Evolutionary conservation across 2,888 invertebrate species (phyloP).

Genomic region (Caenorhabditis sp.): DNA sequence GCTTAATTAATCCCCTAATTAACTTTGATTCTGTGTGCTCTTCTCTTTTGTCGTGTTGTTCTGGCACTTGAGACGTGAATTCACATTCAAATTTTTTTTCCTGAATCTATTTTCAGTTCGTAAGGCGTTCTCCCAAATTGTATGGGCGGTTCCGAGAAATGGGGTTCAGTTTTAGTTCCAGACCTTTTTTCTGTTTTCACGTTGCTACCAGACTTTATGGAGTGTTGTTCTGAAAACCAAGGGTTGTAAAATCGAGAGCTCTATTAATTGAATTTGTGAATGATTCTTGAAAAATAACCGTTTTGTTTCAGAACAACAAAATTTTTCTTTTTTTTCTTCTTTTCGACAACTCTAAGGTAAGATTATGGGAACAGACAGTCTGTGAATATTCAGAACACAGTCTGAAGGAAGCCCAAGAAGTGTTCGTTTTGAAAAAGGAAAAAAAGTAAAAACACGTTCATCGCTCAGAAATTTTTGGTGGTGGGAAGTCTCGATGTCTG

Average conservation of each 20-base stretch:
- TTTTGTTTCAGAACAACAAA: background rate
- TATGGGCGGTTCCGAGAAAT: background rate
- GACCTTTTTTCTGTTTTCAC: slow-evolving; percentile 2
- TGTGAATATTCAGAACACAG: slow-evolving; percentile 1
- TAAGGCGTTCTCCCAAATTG: background rate
- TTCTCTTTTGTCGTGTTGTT: slow-evolving; percentile 35
- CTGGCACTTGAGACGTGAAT: slow-evolving; percentile 38
- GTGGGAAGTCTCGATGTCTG: slow-evolving; percentile 15
- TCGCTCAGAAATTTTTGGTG: slow-evolving; percentile 19
- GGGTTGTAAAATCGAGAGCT: background rate
- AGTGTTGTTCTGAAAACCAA: background rate
- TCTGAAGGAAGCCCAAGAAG: slow-evolving; percentile 3
- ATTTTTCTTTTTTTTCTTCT: slow-evolving; percentile 1
- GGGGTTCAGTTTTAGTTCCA: background rate
- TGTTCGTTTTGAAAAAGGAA: slow-evolving; percentile 14
- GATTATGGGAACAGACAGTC: background rate
- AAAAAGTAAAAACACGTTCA: slow-evolving; percentile 9
- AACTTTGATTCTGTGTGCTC: slow-evolving; percentile 50
- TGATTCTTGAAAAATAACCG: slow-evolving; percentile 12
- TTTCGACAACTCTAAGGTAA: background rate
- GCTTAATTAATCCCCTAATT: slow-evolving; percentile 53
- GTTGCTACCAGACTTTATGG: background rate
- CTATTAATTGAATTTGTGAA: background rate
- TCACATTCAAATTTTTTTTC: slow-evolving; percentile 11
- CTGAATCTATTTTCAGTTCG: slow-evolving; percentile 6